Percentiles rank a stretch among this genome's conserved stretches.
Evolutionary conservation across 2,113 vertebrate species (phyloP).

Genomic region (Chionomys nivalis): DNA sequence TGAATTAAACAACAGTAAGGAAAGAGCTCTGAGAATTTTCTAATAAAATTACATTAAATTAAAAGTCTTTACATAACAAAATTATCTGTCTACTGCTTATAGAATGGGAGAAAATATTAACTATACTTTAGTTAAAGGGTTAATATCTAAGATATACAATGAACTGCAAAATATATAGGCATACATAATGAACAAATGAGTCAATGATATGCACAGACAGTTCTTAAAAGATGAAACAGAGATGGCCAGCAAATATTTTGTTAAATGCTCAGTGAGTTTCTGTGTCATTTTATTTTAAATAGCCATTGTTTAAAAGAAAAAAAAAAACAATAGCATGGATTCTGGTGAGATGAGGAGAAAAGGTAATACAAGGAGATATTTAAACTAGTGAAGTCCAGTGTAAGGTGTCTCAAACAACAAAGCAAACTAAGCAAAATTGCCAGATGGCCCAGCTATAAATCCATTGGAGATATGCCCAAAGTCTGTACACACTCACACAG

Average conservation of each 20-base stretch:
- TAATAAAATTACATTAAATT: no score
- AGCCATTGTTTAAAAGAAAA: not conserved
- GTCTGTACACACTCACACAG: not conserved
- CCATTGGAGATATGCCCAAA: not conserved
- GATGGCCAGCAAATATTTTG: not conserved
- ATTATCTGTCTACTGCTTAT: not conserved
- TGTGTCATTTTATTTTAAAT: not conserved
- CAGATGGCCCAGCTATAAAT: not conserved
- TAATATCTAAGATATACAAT: not conserved
- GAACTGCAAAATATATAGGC: not conserved
- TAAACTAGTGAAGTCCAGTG: not conserved
- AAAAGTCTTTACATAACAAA: not conserved
- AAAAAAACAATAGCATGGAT: not conserved
- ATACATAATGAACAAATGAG: not conserved
- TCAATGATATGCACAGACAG: not conserved
- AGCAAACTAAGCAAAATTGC: not conserved
- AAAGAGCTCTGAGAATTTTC: not conserved
- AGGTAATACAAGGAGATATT: not conserved
- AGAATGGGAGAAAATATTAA: not conserved
- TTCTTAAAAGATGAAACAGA: not conserved
- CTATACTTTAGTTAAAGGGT: not conserved
- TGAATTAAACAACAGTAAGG: not conserved
- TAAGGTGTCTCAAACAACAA: not conserved
- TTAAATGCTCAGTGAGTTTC: not conserved
- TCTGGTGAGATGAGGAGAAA: no score